Percentiles rank a stretch among this genome's conserved stretches.
These are phyloP conservation scores for Plodia interpunctella DNA, from an alignment of 1,140 invertebrate species.

Conservation along the genomic window DNA sequence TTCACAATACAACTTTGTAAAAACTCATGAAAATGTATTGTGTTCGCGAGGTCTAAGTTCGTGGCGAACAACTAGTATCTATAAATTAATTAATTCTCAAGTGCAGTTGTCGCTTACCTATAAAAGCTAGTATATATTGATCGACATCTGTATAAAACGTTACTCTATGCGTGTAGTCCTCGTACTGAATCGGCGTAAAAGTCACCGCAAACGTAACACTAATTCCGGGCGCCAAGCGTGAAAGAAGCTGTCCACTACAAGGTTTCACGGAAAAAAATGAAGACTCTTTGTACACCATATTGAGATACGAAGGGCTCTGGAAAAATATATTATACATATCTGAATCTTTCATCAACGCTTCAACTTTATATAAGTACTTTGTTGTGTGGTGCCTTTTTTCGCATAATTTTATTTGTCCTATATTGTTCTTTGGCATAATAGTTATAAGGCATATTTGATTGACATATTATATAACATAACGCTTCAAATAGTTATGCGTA, in stretches of 20 bases:
- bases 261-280: constrained; percentile 57
- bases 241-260: constrained; percentile 42
- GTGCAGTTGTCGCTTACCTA: constrained; percentile 32
- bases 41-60: too few relatives aligned
- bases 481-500: too few relatives aligned
- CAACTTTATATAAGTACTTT: too few relatives aligned
- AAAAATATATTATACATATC: background rate
- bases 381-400: too few relatives aligned
- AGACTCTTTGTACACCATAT: constrained; percentile 60
- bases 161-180: constrained; percentile 61
- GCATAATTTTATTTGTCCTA: too few relatives aligned
- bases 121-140: constrained; percentile 56
- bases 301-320: constrained; percentile 50
- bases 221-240: constrained; percentile 62
- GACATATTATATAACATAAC: too few relatives aligned
- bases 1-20: too few relatives aligned
- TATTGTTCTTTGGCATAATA: too few relatives aligned
- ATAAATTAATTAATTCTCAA: too few relatives aligned
- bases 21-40: too few relatives aligned
- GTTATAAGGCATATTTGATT: too few relatives aligned
- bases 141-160: constrained; percentile 58
- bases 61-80: too few relatives aligned
- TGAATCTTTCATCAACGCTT: background rate
- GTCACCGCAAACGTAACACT: constrained; percentile 51
- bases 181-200: constrained; percentile 47